Base-by-base conservation (phyloP, 2,113 vertebrate genomes). In the Delphinus delphis region DNA sequence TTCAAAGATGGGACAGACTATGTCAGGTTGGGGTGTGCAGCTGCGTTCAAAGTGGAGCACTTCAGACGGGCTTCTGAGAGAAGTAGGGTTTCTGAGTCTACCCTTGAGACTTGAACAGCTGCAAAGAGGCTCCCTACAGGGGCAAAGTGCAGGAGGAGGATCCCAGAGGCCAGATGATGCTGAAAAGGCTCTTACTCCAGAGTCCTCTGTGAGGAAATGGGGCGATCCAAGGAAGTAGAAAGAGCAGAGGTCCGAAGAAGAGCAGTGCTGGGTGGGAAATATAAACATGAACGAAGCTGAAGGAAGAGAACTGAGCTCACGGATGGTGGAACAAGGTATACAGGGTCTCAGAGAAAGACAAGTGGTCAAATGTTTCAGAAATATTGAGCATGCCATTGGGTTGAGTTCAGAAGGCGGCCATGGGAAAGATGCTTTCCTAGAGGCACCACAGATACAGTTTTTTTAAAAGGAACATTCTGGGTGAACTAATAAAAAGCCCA, bases 51-150 rank as follows among this genome's bases (percentile, higher is more conserved):
- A 68, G 41, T 17, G 25, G 13, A 92, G n/a, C 53, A 8, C 18
- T 44, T 95, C 80, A 47, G 81, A 50, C 2, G 47, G 26, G 1
- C 38, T 21, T 60, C 50, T 9, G 25, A 91, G 18, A 92, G 65
- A 90, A 90, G 65, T 6, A 17, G 21, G 55, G 62, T 68, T 53
- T 94, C 82, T 90, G 79, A 70, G 25, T 95, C 65, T 53, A 77
- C 60, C 6, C 41, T 82, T 28, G 71, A 65, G 88, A 38, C 44
- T 0, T 11, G 12, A 77, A 77, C 65, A 65, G 58, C 44, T 95
- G 76, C 84, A 82, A 74, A 92, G 65, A 88, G 31, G 20, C 28
- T 53, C 41, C 87, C 62, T 5, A 25, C 2, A 14, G 28, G 7
- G 14, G 38, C 44, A 62, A 20, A 1, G 10, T 8, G 20, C 25